phyloP scores from a whole-genome alignment of 2,113 vertebrate genomes.

The Lucifuga dentata region DNA sequence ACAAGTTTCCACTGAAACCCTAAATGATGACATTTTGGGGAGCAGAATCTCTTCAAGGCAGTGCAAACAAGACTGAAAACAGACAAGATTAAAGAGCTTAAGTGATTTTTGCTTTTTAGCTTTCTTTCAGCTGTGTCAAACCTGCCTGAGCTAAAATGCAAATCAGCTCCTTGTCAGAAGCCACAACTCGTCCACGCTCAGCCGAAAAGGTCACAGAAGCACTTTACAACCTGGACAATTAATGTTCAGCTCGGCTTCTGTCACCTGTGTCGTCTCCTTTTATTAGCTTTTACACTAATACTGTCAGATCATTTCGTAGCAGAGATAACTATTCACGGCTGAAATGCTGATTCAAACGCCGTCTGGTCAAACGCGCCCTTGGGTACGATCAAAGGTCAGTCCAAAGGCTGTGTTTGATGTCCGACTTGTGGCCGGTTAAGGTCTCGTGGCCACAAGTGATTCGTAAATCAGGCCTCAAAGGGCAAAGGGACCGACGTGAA shows the following conservation, averaged over 20 bases:
- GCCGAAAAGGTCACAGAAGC: slow-evolving; percentile 37
- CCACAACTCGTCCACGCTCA: neutral
- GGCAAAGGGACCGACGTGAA: slow-evolving; percentile 57
- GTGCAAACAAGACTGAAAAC: no score
- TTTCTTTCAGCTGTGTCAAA: slow-evolving; percentile 14
- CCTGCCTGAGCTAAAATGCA: neutral
- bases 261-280: slow-evolving; percentile 42
- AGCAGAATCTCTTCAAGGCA: no score
- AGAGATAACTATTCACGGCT: slow-evolving; percentile 4
- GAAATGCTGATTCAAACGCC: slow-evolving; percentile 42
- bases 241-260: slow-evolving; percentile 12
- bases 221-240: slow-evolving; percentile 25
- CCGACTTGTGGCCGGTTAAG: slow-evolving; percentile 40
- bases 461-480: slow-evolving; percentile 60
- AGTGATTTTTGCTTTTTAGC: neutral
- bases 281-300: neutral
- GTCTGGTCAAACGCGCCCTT: slow-evolving; percentile 43
- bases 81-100: no score
- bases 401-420: slow-evolving; percentile 68
- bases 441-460: slow-evolving; percentile 62
- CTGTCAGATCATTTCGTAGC: slow-evolving; percentile 1
- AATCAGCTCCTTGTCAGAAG: neutral
- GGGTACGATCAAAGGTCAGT: slow-evolving; percentile 72
- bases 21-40: slow-evolving; percentile 4
- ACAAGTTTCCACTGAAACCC: no score